Percentiles rank a stretch among this genome's conserved stretches.
Evolutionary conservation across 2,113 vertebrate genomes (phyloP).

Genomic region (Upupa epops): DNA sequence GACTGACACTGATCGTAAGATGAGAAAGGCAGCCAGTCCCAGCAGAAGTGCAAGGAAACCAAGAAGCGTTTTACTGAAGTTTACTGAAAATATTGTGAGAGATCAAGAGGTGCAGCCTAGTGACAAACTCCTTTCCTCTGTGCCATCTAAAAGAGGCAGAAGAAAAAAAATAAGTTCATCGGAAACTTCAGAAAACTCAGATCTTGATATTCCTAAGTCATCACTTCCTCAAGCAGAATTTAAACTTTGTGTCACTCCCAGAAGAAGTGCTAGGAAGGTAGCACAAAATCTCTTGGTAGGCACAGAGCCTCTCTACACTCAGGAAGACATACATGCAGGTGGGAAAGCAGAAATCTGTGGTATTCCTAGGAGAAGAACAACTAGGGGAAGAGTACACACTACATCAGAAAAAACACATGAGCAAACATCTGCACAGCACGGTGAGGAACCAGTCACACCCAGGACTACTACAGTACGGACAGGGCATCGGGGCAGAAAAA

Average conservation of each 20-base stretch:
- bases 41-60: conserved; percentile 72
- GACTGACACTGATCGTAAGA: conserved; percentile 11
- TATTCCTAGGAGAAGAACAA: conserved; percentile 51
- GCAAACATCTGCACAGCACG: not conserved
- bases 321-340: not conserved
- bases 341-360: not conserved
- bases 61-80: conserved; percentile 52
- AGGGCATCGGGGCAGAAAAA: conserved; percentile 52
- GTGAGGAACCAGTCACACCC: not conserved
- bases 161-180: conserved; percentile 40
- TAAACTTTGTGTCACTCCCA: conserved; percentile 40
- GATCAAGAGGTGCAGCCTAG: conserved; percentile 47
- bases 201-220: conserved; percentile 26
- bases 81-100: conserved; percentile 54
- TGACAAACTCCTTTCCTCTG: not conserved
- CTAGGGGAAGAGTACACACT: not conserved
- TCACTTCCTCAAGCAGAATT: not conserved
- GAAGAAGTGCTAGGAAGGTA: conserved; percentile 67
- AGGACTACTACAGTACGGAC: not conserved
- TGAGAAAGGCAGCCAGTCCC: conserved; percentile 42
- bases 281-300: conserved; percentile 13
- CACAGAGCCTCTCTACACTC: not conserved
- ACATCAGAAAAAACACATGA: not conserved
- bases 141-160: conserved; percentile 71
- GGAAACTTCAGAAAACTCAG: conserved; percentile 47